Percentiles rank a stretch among this genome's conserved stretches.
Conservation (phyloP, 2,888 invertebrate species). For the Erebia palarica region DNA sequence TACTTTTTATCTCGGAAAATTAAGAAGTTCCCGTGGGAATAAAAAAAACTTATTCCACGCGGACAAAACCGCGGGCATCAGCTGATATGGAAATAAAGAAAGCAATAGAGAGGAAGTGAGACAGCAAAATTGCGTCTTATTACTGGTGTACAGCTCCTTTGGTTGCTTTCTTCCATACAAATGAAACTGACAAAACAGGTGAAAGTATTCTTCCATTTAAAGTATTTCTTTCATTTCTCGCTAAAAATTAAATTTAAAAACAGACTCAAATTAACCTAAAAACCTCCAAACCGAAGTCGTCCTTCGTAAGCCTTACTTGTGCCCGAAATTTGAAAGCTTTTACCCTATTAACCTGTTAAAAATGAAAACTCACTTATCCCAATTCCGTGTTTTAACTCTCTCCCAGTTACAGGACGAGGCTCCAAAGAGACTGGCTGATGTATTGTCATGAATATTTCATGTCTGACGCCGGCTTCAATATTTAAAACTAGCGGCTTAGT, state of each 20-base stretch:
- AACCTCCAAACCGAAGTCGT: neutral
- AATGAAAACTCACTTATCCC: constrained; percentile 25
- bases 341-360: constrained; percentile 34
- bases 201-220: too few relatives aligned
- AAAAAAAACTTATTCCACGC: too few relatives aligned
- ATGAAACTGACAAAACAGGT: too few relatives aligned
- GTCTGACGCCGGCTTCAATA: constrained; percentile 22
- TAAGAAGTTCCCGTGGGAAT: too few relatives aligned
- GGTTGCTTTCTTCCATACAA: too few relatives aligned
- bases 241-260: neutral
- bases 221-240: too few relatives aligned
- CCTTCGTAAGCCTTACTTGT: constrained; percentile 9
- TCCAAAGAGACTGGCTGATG: constrained; percentile 39
- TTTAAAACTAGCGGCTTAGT: constrained; percentile 34
- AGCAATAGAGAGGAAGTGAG: too few relatives aligned
- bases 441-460: constrained; percentile 40
- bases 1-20: too few relatives aligned
- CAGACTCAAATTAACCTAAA: neutral
- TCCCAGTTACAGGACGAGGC: constrained; percentile 19
- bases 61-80: too few relatives aligned
- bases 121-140: too few relatives aligned
- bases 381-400: constrained; percentile 22
- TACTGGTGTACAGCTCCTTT: too few relatives aligned
- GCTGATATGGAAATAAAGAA: too few relatives aligned
- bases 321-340: constrained; percentile 21